phyloP scores from a whole-genome alignment of 1,140 invertebrate genomes.

The Pseudomyrmex dendroicus region DNA sequence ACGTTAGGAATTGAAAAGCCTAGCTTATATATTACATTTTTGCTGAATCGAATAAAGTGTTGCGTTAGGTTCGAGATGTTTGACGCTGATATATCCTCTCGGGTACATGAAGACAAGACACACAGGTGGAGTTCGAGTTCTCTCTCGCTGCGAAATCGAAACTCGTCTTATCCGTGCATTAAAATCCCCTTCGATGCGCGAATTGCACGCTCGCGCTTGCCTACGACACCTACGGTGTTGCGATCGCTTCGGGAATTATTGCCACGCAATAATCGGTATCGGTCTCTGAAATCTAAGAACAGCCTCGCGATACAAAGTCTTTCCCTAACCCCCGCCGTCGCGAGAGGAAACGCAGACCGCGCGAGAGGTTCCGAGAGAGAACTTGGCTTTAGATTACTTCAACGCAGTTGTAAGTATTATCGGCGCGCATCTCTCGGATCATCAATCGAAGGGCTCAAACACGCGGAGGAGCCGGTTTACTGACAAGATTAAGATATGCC shows the following conservation, averaged over 20 bases:
- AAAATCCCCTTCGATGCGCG: slow-evolving; percentile 15
- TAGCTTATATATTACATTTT: not conserved
- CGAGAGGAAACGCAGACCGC: slow-evolving; percentile 12
- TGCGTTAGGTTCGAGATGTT: not conserved
- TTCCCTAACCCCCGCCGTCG: slow-evolving; percentile 14
- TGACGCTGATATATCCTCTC: not conserved
- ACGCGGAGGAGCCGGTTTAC: slow-evolving; percentile 60
- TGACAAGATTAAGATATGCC: slow-evolving; percentile 69
- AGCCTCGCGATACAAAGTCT: slow-evolving; percentile 39
- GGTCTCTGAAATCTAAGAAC: slow-evolving; percentile 36
- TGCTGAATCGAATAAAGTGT: too few relatives aligned
- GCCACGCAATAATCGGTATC: slow-evolving; percentile 42
- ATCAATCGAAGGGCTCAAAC: slow-evolving; percentile 58
- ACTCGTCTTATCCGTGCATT: slow-evolving; percentile 10
- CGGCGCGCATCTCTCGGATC: slow-evolving; percentile 39
- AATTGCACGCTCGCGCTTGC: not conserved
- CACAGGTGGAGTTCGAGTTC: not conserved
- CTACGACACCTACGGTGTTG: not conserved
- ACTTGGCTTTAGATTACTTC: slow-evolving; percentile 27
- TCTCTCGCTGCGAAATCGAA: slow-evolving; percentile 14
- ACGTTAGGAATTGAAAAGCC: not conserved
- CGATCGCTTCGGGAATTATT: slow-evolving; percentile 36
- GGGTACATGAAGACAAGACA: not conserved
- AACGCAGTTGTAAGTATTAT: slow-evolving; percentile 33
- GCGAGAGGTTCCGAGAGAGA: not conserved